phyloP scores from a whole-genome alignment of 64 coral and sea anemone genomes.

The Stichodactyla helianthus region DNA sequence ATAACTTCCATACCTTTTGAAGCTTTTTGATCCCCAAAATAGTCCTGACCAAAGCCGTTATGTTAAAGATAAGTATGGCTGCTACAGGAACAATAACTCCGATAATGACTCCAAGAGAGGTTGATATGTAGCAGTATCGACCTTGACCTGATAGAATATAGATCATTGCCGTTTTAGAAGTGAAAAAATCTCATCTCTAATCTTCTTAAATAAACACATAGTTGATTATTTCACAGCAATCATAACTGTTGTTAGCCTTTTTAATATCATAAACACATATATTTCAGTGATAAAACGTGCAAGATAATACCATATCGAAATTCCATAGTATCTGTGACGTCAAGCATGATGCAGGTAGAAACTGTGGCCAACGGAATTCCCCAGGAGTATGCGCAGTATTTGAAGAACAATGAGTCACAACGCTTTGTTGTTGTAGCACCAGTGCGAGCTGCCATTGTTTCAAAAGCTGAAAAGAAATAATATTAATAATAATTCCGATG shows the following conservation, averaged over 20 bases:
- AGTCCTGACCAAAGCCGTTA: not conserved
- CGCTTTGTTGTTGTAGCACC: not conserved
- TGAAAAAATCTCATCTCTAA: no score
- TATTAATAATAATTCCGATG: not conserved
- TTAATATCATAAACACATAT: not conserved
- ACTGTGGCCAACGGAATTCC: conserved; percentile 15
- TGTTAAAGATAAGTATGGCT: not conserved
- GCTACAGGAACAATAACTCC: not conserved
- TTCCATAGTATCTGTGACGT: conserved; percentile 3
- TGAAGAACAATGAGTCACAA: not conserved
- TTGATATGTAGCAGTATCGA: conserved; percentile 14
- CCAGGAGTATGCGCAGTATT: conserved; percentile 39
- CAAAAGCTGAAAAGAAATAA: not conserved
- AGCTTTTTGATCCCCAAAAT: not conserved
- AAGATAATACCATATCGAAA: conserved; percentile 27
- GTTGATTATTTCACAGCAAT: not conserved
- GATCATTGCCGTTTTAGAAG: no score
- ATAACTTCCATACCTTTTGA: not conserved
- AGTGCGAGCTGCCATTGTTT: not conserved
- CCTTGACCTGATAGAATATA: not conserved
- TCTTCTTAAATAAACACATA: no score
- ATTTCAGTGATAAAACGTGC: not conserved
- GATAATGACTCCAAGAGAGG: not conserved
- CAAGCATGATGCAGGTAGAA: not conserved
- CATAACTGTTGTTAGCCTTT: not conserved